A percentile compares a stretch with the other conserved stretches of the same genome.
These are phyloP conservation scores for Psilanteris sp. DNA, from an alignment of 1,140 invertebrate genomes.

Conservation along the genomic window DNA sequence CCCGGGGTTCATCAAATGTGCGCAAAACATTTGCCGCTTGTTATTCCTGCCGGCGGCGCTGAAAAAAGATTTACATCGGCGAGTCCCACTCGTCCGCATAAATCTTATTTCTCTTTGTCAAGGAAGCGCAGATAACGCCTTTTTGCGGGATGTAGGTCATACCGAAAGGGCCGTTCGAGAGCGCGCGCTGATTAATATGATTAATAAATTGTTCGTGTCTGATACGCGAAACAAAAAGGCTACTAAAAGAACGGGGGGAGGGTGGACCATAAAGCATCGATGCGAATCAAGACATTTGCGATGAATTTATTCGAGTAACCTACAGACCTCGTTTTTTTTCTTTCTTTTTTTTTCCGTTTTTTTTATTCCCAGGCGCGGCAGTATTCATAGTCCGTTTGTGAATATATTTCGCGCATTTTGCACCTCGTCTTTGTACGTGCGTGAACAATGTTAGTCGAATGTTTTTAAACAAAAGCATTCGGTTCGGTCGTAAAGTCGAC, in stretches of 20 bases:
- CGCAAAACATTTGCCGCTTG: slow-evolving; percentile 50
- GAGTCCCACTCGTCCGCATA: slow-evolving; percentile 36
- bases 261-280: slow-evolving; percentile 32
- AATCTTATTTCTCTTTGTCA: slow-evolving; percentile 58
- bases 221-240: slow-evolving; percentile 52
- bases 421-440: slow-evolving; percentile 12
- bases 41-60: slow-evolving; percentile 35
- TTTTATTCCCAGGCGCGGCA: slow-evolving; percentile 31
- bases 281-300: slow-evolving; percentile 55
- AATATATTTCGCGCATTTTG: slow-evolving; percentile 61
- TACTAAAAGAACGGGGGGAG: slow-evolving; percentile 1
- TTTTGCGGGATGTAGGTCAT: slow-evolving; percentile 46
- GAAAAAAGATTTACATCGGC: slow-evolving; percentile 58
- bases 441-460: too few species aligned
- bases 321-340: slow-evolving; percentile 47
- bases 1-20: slow-evolving; percentile 50
- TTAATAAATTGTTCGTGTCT: slow-evolving; percentile 51
- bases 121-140: slow-evolving; percentile 51
- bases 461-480: too few species aligned
- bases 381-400: slow-evolving; percentile 50
- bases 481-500: too few species aligned
- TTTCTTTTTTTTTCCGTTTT: too few species aligned
- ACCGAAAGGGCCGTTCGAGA: slow-evolving; percentile 17
- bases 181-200: slow-evolving; percentile 50
- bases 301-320: slow-evolving; percentile 59